Percentiles rank a stretch among this genome's conserved stretches.
Evolutionary conservation across 2,113 vertebrate genomes (phyloP).

Genomic region (Hemicordylus capensis): DNA sequence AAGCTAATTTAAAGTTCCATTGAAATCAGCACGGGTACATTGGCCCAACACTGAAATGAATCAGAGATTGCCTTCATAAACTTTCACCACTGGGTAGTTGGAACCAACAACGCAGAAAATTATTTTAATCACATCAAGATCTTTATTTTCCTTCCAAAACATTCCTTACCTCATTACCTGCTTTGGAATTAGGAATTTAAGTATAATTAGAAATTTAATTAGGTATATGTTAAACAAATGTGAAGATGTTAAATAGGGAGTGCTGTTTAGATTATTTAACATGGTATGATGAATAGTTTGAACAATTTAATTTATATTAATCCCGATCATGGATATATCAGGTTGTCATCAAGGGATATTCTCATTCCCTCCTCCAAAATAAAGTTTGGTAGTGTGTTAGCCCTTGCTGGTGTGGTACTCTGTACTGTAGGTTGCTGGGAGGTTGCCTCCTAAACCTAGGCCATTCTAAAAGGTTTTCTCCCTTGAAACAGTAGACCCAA

Average conservation of each 20-base stretch:
- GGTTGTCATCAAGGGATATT: not conserved
- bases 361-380: not conserved
- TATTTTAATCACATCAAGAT: not conserved
- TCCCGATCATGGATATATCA: not conserved
- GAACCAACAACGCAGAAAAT: not conserved
- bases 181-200: not conserved
- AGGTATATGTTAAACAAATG: not conserved
- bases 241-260: not conserved
- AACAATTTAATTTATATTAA: not conserved
- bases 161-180: not conserved
- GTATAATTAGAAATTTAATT: conserved; percentile 7
- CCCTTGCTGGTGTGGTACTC: not conserved
- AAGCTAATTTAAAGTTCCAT: not conserved
- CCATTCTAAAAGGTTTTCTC: no score
- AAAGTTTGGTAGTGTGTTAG: not conserved
- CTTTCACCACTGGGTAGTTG: not conserved
- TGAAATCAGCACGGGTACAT: not conserved
- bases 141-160: not conserved
- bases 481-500: no score
- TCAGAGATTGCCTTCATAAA: not conserved
- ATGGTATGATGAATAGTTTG: no score
- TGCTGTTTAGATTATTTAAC: not conserved
- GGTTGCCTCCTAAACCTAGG: no score
- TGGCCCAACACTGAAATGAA: not conserved
- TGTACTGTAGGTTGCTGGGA: no score